Conservation (phyloP, 2,113 vertebrate genomes). For the Brachypteracias leptosomus region DNA sequence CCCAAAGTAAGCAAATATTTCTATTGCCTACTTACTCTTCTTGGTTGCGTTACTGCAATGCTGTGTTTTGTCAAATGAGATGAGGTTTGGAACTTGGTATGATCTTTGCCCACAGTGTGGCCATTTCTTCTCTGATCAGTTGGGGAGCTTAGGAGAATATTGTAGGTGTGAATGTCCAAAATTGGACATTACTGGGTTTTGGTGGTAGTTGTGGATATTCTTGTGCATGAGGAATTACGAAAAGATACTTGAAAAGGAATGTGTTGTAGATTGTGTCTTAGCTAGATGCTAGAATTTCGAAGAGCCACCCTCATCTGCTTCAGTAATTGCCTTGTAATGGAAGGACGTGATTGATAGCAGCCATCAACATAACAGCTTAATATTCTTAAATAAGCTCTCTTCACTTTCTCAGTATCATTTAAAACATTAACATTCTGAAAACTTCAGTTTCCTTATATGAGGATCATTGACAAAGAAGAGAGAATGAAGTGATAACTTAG, state of each 20-base stretch:
- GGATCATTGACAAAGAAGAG: neutral
- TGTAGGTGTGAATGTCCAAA: neutral
- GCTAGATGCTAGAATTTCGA: neutral
- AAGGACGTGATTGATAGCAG: conserved; percentile 17
- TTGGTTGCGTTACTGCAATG: neutral
- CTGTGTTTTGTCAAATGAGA: neutral
- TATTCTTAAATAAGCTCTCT: neutral
- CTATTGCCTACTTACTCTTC: neutral
- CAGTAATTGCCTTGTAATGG: neutral
- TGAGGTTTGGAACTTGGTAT: neutral
- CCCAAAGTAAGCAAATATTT: neutral
- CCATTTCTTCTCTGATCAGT: neutral
- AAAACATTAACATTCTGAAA: neutral
- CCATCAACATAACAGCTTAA: neutral
- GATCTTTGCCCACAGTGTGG: neutral
- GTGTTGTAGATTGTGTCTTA: neutral
- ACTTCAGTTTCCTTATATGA: neutral
- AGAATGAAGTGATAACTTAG: neutral
- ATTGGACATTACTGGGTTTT: neutral
- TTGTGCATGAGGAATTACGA: neutral
- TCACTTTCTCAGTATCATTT: neutral
- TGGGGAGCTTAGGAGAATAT: neutral
- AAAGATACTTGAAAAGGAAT: neutral
- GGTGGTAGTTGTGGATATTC: neutral
- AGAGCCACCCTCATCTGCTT: neutral